A percentile compares a stretch with the other conserved stretches of the same genome.
phyloP scores from a whole-genome alignment of 2,888 invertebrate genomes.

The Uropetala carovei region DNA sequence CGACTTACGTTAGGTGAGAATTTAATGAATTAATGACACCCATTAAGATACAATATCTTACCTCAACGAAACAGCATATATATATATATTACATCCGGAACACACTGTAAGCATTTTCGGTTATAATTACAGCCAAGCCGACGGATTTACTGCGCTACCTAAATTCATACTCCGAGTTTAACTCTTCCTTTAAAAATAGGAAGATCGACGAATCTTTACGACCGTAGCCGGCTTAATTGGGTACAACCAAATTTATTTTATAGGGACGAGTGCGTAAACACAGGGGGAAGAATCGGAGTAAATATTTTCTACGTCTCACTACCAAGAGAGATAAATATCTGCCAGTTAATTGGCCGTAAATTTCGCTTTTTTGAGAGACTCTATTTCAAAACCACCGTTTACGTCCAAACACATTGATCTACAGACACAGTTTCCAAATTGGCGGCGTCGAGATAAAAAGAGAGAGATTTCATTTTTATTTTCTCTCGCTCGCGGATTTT shows the following conservation, averaged over 20 bases:
- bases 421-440: not conserved
- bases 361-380: not conserved
- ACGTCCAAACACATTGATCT: not conserved
- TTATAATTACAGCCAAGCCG: no score
- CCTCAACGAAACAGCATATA: no score
- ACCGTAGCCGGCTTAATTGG: not conserved
- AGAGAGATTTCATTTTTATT: not conserved
- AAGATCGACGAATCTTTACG: not conserved
- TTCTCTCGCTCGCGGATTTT: not conserved
- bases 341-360: conserved; percentile 3
- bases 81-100: no score
- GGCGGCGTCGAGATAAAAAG: not conserved
- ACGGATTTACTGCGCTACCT: not conserved
- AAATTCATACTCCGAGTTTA: no score
- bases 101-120: no score
- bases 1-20: no score
- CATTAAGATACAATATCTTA: no score
- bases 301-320: not conserved
- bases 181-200: not conserved
- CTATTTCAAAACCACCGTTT: not conserved
- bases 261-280: not conserved
- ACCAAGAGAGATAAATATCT: not conserved
- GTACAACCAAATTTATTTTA: not conserved
- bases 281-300: not conserved
- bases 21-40: no score